Percentiles rank a stretch among this genome's conserved stretches.
phyloP scores from a whole-genome alignment of 2,797 vertebrate genomes.

The Syngnathus acus region DNA sequence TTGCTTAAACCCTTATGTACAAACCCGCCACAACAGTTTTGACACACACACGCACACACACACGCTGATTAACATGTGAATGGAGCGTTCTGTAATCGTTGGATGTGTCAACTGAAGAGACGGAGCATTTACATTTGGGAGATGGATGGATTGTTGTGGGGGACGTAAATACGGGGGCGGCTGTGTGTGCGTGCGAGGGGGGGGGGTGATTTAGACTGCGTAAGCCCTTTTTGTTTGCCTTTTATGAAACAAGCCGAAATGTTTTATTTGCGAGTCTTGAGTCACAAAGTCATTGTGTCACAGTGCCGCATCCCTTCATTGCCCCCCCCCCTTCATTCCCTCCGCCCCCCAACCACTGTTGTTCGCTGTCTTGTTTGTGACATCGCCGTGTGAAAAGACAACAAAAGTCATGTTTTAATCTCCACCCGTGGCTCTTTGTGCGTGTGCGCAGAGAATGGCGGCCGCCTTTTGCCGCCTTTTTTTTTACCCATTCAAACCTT shows the following conservation, averaged over 20 bases:
- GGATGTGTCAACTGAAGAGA: slow-evolving; percentile 71
- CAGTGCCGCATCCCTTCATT: slow-evolving; percentile 66
- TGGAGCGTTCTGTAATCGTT: slow-evolving; percentile 70
- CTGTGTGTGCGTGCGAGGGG: slow-evolving; percentile 34
- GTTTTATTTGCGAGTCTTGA: slow-evolving; percentile 69
- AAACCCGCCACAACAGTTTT: slow-evolving; percentile 7
- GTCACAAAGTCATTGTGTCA: slow-evolving; percentile 80
- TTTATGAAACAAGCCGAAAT: slow-evolving; percentile 70
- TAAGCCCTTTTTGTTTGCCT: slow-evolving; percentile 73
- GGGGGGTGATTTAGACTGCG: slow-evolving; percentile 51
- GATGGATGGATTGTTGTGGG: slow-evolving; percentile 70
- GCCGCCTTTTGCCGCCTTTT: slow-evolving; percentile 46
- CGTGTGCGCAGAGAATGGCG: slow-evolving; percentile 45
- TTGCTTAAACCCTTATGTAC: neutral
- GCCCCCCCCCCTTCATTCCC: slow-evolving; percentile 15
- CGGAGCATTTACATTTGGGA: slow-evolving; percentile 64
- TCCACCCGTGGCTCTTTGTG: slow-evolving; percentile 71
- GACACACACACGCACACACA: slow-evolving; percentile 30
- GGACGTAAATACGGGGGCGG: slow-evolving; percentile 56
- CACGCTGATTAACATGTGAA: slow-evolving; percentile 77
- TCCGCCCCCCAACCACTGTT: slow-evolving; percentile 53
- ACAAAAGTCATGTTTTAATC: slow-evolving; percentile 78
- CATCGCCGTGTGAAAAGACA: slow-evolving; percentile 76
- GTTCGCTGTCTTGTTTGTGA: slow-evolving; percentile 74
- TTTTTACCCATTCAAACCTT: slow-evolving; percentile 64